Evolutionary conservation across 2,113 vertebrate species (phyloP).

Genomic region (Phasianus colchicus): DNA sequence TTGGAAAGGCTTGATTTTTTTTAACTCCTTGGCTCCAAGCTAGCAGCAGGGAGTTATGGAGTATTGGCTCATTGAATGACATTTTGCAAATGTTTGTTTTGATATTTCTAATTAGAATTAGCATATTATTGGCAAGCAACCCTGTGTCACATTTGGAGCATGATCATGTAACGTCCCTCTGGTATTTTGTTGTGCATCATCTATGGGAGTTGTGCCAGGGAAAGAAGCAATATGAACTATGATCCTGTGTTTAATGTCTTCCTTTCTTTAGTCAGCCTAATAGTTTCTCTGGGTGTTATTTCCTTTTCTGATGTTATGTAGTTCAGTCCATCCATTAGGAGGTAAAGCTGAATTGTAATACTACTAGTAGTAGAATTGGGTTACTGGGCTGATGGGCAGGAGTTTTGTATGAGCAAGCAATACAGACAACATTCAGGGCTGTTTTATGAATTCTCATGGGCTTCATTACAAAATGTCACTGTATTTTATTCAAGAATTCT

Average conservation of each 20-base stretch:
- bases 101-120: constrained; percentile 37
- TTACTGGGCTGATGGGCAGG: background rate
- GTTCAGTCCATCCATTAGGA: background rate
- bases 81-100: constrained; percentile 44
- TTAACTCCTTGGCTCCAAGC: background rate
- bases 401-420: background rate
- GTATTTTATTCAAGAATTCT: background rate
- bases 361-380: background rate
- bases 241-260: background rate
- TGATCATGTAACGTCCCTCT: background rate
- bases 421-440: background rate
- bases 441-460: background rate
- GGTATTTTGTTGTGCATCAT: constrained; percentile 2
- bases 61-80: background rate
- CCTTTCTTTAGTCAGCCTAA: background rate
- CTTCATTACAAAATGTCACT: background rate
- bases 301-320: background rate
- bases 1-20: background rate
- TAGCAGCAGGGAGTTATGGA: background rate
- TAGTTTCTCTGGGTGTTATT: background rate
- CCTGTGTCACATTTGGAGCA: background rate
- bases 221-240: background rate
- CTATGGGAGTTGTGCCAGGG: background rate
- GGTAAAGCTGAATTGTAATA: background rate
- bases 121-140: background rate